A percentile compares a stretch with the other conserved stretches of the same genome.
These are phyloP conservation scores for Leptobrachium leishanense DNA, from an alignment of 2,113 vertebrate species.

Conservation along the genomic window DNA sequence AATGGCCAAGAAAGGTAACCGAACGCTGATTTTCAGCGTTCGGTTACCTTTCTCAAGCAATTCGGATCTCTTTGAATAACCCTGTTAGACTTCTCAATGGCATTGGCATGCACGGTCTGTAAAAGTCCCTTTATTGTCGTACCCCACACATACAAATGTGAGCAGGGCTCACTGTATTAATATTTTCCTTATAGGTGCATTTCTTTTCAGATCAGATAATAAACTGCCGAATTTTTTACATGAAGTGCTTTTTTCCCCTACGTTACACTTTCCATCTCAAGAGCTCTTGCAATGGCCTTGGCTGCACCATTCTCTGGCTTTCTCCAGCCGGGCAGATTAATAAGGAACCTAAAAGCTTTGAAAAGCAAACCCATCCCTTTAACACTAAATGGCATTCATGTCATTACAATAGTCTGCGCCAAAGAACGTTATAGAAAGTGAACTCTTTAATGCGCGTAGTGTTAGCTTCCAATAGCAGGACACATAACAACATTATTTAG, in stretches of 20 bases:
- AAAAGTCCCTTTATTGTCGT: too few relatives aligned
- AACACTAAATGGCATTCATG: not conserved
- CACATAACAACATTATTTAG: conserved; percentile 53
- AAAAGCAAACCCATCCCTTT: conserved; percentile 4
- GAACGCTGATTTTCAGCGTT: too few relatives aligned
- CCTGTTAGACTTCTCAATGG: too few relatives aligned
- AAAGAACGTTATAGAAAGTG: conserved; percentile 34
- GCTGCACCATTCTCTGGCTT: not conserved
- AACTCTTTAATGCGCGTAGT: conserved; percentile 39
- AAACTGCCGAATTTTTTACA: not conserved
- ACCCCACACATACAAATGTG: too few relatives aligned
- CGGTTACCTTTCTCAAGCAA: too few relatives aligned
- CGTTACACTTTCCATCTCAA: not conserved
- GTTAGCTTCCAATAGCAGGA: conserved; percentile 54
- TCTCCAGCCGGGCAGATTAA: not conserved
- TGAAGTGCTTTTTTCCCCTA: not conserved
- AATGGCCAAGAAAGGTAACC: too few relatives aligned
- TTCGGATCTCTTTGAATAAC: too few relatives aligned
- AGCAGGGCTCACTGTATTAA: not conserved
- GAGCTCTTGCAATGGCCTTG: conserved; percentile 28
- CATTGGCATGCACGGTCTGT: too few relatives aligned
- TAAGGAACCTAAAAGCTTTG: not conserved
- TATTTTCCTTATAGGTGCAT: conserved; percentile 5
- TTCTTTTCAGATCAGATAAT: conserved; percentile 10
- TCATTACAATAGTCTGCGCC: conserved; percentile 39